These are phyloP conservation scores for Cataglyphis albicans DNA, from an alignment of 2,888 invertebrate genomes.

Conservation along the genomic window DNA sequence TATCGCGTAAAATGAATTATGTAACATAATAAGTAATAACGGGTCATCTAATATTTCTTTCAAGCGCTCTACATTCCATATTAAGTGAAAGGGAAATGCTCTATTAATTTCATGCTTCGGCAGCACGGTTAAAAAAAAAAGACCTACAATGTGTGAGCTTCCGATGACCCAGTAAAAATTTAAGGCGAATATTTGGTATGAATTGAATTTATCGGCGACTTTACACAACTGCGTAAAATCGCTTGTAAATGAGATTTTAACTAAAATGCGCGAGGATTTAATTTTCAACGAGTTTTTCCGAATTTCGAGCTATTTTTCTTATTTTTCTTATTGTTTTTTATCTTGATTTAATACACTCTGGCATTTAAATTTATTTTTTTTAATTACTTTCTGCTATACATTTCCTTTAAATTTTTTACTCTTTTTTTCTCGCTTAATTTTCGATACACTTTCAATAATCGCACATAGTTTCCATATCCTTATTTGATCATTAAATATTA, in stretches of 20 bases:
- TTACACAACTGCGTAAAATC: not conserved
- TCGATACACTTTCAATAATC: not conserved
- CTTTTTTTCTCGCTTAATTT: not conserved
- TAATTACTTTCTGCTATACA: not conserved
- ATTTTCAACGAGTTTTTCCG: not conserved
- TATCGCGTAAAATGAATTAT: slow-evolving; percentile 22
- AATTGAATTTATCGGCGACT: slow-evolving; percentile 3
- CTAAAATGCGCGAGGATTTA: not conserved
- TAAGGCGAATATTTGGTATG: not conserved
- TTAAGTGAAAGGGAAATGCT: slow-evolving; percentile 33
- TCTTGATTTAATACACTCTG: not conserved
- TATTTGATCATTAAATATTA: not conserved
- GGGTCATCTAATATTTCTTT: slow-evolving; percentile 43
- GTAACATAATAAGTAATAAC: slow-evolving; percentile 29
- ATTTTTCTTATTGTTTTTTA: not conserved
- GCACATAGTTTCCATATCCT: not conserved
- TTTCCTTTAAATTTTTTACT: not conserved
- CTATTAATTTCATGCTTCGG: slow-evolving; percentile 46
- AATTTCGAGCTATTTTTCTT: not conserved
- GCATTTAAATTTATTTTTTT: not conserved
- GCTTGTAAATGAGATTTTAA: not conserved
- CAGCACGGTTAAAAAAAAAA: slow-evolving; percentile 23
- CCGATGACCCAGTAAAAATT: slow-evolving; percentile 16
- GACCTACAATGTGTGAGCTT: not conserved
- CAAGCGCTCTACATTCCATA: slow-evolving; percentile 15